Conservation (phyloP, 2,113 vertebrate genomes). For the Zeus faber region DNA sequence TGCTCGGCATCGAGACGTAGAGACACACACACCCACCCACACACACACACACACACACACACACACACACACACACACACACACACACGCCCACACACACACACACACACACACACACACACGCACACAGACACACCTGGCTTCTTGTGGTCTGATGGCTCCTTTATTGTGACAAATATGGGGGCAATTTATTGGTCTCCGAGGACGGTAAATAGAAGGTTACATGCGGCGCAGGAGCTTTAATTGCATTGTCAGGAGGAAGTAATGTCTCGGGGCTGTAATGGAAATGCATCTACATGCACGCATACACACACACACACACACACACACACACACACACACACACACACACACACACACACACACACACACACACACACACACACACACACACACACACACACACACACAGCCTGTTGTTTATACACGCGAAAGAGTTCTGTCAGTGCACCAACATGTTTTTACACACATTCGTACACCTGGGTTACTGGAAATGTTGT, state of each 20-base stretch:
- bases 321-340: slow-evolving; percentile 18
- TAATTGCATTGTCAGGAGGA: slow-evolving; percentile 73
- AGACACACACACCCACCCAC: slow-evolving; percentile 32
- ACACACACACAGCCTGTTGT: too few relatives aligned
- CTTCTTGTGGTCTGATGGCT: slow-evolving; percentile 3
- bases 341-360: too few relatives aligned
- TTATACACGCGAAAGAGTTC: too few relatives aligned
- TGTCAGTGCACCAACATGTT: too few relatives aligned
- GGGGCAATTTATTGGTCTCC: slow-evolving; percentile 70
- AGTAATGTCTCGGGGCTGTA: slow-evolving; percentile 50
- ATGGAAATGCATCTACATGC: too few relatives aligned
- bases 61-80: too few relatives aligned
- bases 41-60: too few relatives aligned
- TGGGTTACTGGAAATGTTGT: too few relatives aligned
- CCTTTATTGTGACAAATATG: slow-evolving; percentile 50
- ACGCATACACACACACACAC: slow-evolving; percentile 40
- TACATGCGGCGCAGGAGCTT: slow-evolving; percentile 62
- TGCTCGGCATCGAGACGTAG: slow-evolving; percentile 63
- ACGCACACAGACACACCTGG: background rate
- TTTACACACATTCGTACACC: too few relatives aligned
- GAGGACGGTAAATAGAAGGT: slow-evolving; percentile 72
- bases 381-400: too few relatives aligned
- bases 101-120: background rate
- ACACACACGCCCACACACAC: background rate
- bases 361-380: too few relatives aligned